Evolutionary conservation across 2,113 vertebrate species (phyloP), one percentile per base, ranked within the genome.

Genomic region (Toxotes jaculatrix): DNA sequence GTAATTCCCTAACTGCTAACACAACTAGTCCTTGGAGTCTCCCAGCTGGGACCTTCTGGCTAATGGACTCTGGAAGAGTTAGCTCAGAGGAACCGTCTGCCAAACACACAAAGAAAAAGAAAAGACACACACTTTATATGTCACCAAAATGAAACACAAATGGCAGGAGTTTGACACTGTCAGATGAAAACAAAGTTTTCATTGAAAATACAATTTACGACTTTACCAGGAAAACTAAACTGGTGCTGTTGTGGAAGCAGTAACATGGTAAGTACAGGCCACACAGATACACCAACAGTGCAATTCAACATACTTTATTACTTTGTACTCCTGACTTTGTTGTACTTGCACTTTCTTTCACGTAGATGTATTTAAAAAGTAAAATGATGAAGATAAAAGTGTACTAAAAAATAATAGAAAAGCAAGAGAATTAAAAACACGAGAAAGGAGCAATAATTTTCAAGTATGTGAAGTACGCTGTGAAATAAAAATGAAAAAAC

Each of bases 11-110:
- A 9, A 16, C 47, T 31, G 43, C 23, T 27, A 17, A 45, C 55
- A 64, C 51, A 53, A 74, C 31, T 45, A 74, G 75, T 49, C 65
- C 56, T 38, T 60, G 78, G 59, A 84, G 60, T 80, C 77, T 55
- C 64, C 64, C 89, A 92, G 84, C 90, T 92, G 91, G 74, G 82
- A 75, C 90, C 45, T 65, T 63, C 31, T 60, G 62, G 57, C 78
- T 88, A 83, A 91, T 88, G 68, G 84, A 82, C 21, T 31, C 32
- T 49, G 16, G 13, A 49, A 31, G 11, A 56, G 69, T 43, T 49
- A 34, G 34, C 7, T 0, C 2, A 23, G 6, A 69, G 77, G 36
- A 43, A 60, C 72, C 3, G 38, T 56, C 55, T 83, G 75, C 42
- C 49, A 57, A 56, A 82, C 45, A 70, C 34, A 72, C 1, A 56